Conservation (phyloP, 1,140 invertebrate genomes). For the Scaptomyza pallida region DNA sequence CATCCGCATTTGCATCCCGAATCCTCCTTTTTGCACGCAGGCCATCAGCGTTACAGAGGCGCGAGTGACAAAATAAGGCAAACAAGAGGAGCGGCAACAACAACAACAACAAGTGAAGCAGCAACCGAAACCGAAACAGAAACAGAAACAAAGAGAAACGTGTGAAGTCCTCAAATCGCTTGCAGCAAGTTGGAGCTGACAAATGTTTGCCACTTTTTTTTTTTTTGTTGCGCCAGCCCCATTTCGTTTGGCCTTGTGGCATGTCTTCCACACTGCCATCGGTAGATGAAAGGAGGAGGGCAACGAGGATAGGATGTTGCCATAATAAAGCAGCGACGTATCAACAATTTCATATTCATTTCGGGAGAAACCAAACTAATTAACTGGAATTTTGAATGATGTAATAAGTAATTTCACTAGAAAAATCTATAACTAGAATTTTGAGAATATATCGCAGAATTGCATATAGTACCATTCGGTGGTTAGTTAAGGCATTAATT, state of each 20-base stretch:
- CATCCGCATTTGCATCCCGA: neutral
- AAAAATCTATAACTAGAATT: too few species aligned
- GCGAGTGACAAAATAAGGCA: constrained; percentile 22
- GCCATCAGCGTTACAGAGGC: neutral
- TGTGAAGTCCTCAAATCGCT: constrained; percentile 59
- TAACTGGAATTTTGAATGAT: too few species aligned
- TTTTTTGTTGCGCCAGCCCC: constrained; percentile 20
- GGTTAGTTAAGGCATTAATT: neutral
- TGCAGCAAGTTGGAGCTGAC: constrained; percentile 34
- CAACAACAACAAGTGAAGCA: constrained; percentile 1
- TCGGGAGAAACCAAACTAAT: too few species aligned
- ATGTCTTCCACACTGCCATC: neutral
- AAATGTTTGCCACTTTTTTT: constrained; percentile 55
- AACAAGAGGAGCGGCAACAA: constrained; percentile 3
- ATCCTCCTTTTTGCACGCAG: too few species aligned
- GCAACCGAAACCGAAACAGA: neutral
- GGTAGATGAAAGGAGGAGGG: neutral
- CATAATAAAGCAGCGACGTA: too few species aligned
- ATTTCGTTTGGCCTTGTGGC: constrained; percentile 41
- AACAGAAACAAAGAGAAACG: constrained; percentile 37
- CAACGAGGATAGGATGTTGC: too few species aligned
- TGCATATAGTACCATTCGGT: neutral
- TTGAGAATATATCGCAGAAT: too few species aligned
- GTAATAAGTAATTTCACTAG: neutral
- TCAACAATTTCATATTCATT: too few species aligned